A percentile compares a stretch with the other conserved stretches of the same genome.
Conservation (phyloP, 92 coral and sea anemone species). For the Chrysogorgia sp. region DNA sequence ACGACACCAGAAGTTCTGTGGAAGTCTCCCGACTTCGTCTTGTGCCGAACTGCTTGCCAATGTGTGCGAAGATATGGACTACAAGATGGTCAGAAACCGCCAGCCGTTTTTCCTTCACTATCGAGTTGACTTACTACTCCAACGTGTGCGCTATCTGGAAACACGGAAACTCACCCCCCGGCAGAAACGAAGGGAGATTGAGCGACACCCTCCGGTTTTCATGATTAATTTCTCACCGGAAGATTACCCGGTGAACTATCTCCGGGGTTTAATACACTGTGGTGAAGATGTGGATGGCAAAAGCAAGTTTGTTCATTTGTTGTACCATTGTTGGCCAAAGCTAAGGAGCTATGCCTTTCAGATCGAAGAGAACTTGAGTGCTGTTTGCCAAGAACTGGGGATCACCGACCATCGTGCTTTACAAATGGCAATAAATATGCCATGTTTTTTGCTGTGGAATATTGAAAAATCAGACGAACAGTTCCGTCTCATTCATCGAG, state of each 20-base stretch:
- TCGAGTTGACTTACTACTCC: constrained; percentile 25
- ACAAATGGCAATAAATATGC: constrained; percentile 41
- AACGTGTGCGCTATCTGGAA: constrained; percentile 31
- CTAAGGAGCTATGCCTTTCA: constrained; percentile 27
- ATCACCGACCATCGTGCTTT: constrained; percentile 24
- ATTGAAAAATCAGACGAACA: not conserved
- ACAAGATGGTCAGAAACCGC: constrained; percentile 26
- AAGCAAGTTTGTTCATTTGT: constrained; percentile 24
- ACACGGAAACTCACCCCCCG: constrained; percentile 37
- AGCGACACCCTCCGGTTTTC: constrained; percentile 36
- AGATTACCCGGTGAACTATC: constrained; percentile 18
- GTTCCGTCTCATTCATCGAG: constrained; percentile 26
- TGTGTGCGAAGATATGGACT: constrained; percentile 38
- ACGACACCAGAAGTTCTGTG: constrained; percentile 19
- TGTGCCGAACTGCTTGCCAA: constrained; percentile 39
- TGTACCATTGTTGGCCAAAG: constrained; percentile 18
- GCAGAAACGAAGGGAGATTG: constrained; percentile 38
- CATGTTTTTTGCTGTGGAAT: constrained; percentile 42
- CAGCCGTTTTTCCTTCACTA: constrained; percentile 39
- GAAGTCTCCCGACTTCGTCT: not conserved
- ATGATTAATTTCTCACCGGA: constrained; percentile 8
- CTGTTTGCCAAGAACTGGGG: constrained; percentile 11
- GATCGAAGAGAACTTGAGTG: constrained; percentile 2
- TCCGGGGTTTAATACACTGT: constrained; percentile 35
- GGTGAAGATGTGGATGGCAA: constrained; percentile 10